Base-by-base conservation (phyloP, 2,113 vertebrate species). In the Pollimyrus isidori region DNA sequence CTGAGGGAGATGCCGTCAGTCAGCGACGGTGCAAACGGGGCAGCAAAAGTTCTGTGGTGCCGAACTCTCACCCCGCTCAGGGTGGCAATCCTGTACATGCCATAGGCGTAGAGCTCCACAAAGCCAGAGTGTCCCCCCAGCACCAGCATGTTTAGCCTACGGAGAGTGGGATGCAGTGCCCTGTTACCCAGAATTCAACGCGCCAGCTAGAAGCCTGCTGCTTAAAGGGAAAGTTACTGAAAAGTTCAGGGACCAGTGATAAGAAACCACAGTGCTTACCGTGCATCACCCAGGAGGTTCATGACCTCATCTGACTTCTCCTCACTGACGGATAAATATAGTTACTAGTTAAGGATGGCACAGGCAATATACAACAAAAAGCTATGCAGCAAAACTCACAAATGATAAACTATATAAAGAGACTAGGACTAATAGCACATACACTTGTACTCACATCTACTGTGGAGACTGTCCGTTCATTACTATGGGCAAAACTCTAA, bases 291-390 rank as follows among this genome's bases (percentile, higher is more conserved):
- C 89, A 99, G 94, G 65, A 99, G 98, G 92, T 99, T 99, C 94
- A 98, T 97, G 90, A 98, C 98, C 93, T 99, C 98, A 93, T 99
- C 98, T 48, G 98, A 99, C 91, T 99, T 99, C 94, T 99, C 98
- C 93, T 99, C 98, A 95, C 98, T 99, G 94, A 89, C 94, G 96
- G 89, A 90, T 26, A 92, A 88, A 65, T 17, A 85, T 2, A 87
- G 10, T 49, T 7, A 42, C n/a, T 85, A 30, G 89, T 46, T 35
- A 49, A 39, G 35, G 30, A 48, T 58, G 11, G 89, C 3, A 17
- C 90, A 82, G 4, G 89, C 46, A 88, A 90, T 19, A 1, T 23
- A 46, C 15, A 90, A 23, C 52, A 13, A 87, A 86, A 62, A 91
- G 88, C 21, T 85, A 26, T 26, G 58, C 23, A n/a, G n/a, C 26